These are phyloP conservation scores for Peromyscus aztecus DNA, from an alignment of 2,797 vertebrate species.

Conservation along the genomic window DNA sequence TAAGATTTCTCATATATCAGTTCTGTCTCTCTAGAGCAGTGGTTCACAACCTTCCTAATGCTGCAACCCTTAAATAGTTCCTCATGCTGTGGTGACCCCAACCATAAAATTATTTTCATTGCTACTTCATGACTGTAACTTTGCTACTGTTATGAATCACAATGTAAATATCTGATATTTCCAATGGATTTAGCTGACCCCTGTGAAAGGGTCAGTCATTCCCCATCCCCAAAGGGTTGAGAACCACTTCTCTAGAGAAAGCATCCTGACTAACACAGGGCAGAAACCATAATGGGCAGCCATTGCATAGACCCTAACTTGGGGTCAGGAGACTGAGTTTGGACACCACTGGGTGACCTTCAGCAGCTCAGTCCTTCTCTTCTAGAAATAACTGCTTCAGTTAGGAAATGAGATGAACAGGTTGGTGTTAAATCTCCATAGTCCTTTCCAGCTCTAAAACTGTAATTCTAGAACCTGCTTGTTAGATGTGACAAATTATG, in stretches of 20 bases:
- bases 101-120: not conserved
- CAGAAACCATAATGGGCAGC: not conserved
- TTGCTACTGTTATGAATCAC: not conserved
- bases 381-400: not conserved
- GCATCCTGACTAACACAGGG: not conserved
- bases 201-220: not conserved
- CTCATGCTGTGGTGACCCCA: not conserved
- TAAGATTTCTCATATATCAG: not conserved
- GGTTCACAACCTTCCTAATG: not conserved
- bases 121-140: not conserved
- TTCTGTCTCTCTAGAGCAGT: not conserved
- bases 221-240: not conserved
- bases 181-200: too few species aligned
- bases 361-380: not conserved
- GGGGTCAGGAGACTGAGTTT: slow-evolving; percentile 8
- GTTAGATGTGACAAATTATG: slow-evolving; percentile 76
- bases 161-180: not conserved
- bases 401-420: slow-evolving; percentile 14
- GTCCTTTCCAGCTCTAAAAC: slow-evolving; percentile 48
- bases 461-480: slow-evolving; percentile 67
- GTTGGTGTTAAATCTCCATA: slow-evolving; percentile 15
- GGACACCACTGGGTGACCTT: not conserved
- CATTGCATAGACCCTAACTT: not conserved
- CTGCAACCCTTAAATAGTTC: not conserved
- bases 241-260: too few species aligned